Conservation (phyloP, 2,113 vertebrate genomes). For the Sphyrna mokarran region DNA sequence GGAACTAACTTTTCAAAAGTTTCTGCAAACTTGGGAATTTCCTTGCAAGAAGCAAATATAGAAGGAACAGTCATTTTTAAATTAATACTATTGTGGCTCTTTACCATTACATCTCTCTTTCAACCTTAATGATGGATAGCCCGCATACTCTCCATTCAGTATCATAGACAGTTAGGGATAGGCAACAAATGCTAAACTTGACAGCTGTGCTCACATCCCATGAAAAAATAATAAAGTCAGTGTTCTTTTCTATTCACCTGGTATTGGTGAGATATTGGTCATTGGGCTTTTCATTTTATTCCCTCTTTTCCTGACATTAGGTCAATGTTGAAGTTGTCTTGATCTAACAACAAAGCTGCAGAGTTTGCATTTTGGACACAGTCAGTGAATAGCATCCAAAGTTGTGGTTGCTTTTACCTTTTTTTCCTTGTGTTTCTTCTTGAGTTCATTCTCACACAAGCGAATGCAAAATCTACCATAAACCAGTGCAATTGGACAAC, state of each 20-base stretch:
- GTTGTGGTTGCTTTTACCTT: not conserved
- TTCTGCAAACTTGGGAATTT: not conserved
- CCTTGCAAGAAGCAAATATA: not conserved
- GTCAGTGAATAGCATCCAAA: not conserved
- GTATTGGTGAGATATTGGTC: not conserved
- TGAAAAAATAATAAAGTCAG: not conserved
- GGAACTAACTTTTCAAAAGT: not conserved
- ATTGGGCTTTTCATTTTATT: not conserved
- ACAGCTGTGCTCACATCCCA: no score
- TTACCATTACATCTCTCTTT: not conserved
- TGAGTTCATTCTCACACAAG: no score
- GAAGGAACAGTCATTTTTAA: not conserved
- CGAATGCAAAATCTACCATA: not conserved
- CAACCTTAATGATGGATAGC: not conserved
- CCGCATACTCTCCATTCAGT: not conserved
- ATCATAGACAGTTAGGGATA: no score
- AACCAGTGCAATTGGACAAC: no score
- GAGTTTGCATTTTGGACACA: not conserved
- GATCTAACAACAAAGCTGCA: not conserved
- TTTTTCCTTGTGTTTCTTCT: not conserved
- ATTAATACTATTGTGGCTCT: not conserved
- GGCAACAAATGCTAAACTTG: no score
- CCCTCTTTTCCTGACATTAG: not conserved
- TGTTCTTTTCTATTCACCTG: not conserved
- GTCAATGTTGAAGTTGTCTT: not conserved